Percentiles rank a stretch among this genome's conserved stretches.
These are phyloP conservation scores for Engraulis encrasicolus DNA, from an alignment of 2,113 vertebrate genomes.

Conservation along the genomic window DNA sequence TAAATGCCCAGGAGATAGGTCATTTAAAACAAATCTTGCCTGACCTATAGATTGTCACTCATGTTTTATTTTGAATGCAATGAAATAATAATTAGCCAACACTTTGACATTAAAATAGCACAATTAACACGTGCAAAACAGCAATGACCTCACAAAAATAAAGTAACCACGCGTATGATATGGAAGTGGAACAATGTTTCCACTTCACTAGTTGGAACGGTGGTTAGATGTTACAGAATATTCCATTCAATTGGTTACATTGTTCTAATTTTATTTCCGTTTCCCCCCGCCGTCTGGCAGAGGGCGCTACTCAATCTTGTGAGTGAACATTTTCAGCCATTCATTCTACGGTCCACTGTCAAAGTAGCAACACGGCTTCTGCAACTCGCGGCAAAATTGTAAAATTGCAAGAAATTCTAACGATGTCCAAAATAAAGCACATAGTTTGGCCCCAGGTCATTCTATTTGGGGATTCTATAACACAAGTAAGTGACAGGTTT, in stretches of 20 bases:
- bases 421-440: conserved; percentile 67
- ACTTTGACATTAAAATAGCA: neutral
- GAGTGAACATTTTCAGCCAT: neutral
- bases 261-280: neutral
- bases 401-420: neutral
- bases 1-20: neutral
- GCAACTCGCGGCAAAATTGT: neutral
- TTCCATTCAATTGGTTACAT: neutral
- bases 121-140: neutral
- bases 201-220: neutral
- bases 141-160: no score
- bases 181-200: neutral
- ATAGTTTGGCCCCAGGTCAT: conserved; percentile 83
- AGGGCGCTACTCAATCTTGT: conserved; percentile 1
- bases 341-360: neutral
- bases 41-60: neutral
- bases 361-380: neutral
- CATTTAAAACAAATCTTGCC: neutral
- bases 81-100: neutral
- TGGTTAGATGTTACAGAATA: neutral
- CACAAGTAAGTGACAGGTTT: conserved; percentile 84
- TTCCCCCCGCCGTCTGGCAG: neutral
- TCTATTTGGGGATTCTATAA: conserved; percentile 94
- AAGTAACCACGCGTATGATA: neutral
- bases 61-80: neutral